Conservation (phyloP, 2,888 invertebrate species). For the Pogonocherus hispidulus region DNA sequence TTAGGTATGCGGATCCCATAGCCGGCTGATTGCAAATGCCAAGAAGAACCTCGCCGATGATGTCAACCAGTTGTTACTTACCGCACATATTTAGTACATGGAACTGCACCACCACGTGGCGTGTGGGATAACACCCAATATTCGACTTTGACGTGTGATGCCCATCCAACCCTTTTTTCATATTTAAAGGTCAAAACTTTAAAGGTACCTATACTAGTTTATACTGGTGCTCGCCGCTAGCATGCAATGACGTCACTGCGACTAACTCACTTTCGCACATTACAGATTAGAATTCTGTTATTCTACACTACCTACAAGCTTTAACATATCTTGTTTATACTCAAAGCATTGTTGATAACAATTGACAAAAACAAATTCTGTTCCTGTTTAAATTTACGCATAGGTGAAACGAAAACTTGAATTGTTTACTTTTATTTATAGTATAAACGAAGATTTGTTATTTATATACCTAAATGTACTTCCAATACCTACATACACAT, state of each 20-base stretch:
- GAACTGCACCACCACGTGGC: constrained; percentile 37
- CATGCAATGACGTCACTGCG: constrained; percentile 47
- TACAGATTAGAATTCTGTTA: constrained; percentile 13
- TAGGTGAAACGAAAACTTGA: background rate
- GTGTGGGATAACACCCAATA: background rate
- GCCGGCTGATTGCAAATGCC: background rate
- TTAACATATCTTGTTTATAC: constrained; percentile 13
- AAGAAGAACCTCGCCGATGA: constrained; percentile 31
- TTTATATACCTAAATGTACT: background rate
- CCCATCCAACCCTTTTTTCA: background rate
- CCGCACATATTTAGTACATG: background rate
- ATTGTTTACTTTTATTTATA: background rate
- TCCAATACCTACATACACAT: too few species aligned
- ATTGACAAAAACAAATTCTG: background rate
- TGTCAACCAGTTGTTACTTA: constrained; percentile 4
- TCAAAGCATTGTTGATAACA: constrained; percentile 3
- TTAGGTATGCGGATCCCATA: constrained; percentile 50
- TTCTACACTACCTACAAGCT: background rate
- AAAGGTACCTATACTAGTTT: constrained; percentile 49
- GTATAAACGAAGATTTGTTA: background rate
- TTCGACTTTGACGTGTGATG: background rate
- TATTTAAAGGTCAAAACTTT: constrained; percentile 15
- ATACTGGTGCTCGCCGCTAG: constrained; percentile 48
- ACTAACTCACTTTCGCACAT: constrained; percentile 27
- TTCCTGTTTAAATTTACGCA: background rate